phyloP scores from a whole-genome alignment of 1,140 invertebrate genomes.

The Plutomurus gul region DNA sequence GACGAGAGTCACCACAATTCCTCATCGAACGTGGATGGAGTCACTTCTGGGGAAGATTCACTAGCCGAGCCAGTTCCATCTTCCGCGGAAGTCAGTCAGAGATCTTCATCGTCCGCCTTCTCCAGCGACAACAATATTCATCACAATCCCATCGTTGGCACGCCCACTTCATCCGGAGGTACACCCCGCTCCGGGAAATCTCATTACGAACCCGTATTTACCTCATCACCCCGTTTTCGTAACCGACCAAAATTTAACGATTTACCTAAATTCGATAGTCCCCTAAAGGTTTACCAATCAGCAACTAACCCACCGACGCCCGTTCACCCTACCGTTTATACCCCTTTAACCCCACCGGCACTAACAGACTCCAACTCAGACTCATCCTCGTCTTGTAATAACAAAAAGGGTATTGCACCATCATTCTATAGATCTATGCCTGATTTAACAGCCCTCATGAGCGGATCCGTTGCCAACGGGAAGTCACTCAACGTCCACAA shows the following conservation, averaged over 20 bases:
- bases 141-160: not conserved
- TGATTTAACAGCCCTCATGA: conserved; percentile 37
- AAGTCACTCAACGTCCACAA: conserved; percentile 16
- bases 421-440: conserved; percentile 52
- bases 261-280: conserved; percentile 45
- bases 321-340: conserved; percentile 29
- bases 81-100: conserved; percentile 18
- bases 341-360: not conserved
- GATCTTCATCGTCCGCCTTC: not conserved
- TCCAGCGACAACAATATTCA: not conserved
- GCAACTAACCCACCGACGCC: conserved; percentile 51
- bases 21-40: not conserved
- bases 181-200: conserved; percentile 12
- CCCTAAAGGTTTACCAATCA: conserved; percentile 42
- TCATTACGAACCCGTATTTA: conserved; percentile 47
- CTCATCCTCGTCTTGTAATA: conserved; percentile 1
- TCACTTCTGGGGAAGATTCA: not conserved
- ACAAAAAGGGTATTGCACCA: conserved; percentile 34
- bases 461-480: not conserved
- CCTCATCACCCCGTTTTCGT: conserved; percentile 44
- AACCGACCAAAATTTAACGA: conserved; percentile 42
- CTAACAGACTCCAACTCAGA: conserved; percentile 4
- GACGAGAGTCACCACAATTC: conserved; percentile 33
- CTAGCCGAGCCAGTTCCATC: not conserved
- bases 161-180: not conserved